Evolutionary conservation across 2,888 invertebrate genomes (phyloP).

Genomic region (Cepaea hortensis): DNA sequence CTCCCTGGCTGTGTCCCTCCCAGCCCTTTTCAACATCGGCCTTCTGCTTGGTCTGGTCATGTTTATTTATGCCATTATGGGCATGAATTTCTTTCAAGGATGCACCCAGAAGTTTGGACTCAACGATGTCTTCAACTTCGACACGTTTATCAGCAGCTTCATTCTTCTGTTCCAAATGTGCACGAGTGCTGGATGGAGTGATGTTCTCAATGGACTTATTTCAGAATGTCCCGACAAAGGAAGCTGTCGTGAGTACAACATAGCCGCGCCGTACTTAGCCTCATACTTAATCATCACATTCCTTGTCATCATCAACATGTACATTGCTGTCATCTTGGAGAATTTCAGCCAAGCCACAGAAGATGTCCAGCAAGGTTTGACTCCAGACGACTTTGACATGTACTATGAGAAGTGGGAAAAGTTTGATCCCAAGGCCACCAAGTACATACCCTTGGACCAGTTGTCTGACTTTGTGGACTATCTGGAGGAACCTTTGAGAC

Average conservation of each 20-base stretch:
- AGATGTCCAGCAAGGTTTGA: slow-evolving; percentile 88
- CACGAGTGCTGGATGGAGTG: slow-evolving; percentile 88
- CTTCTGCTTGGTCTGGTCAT: slow-evolving; percentile 97
- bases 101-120: slow-evolving; percentile 95
- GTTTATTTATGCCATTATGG: slow-evolving; percentile 99
- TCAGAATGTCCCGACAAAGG: slow-evolving; percentile 49
- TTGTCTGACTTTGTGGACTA: slow-evolving; percentile 96
- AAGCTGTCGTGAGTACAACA: slow-evolving; percentile 93
- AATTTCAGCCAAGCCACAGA: slow-evolving; percentile 99
- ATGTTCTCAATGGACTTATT: slow-evolving; percentile 92
- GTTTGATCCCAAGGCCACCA: slow-evolving; percentile 97
- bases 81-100: slow-evolving; percentile 99
- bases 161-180: slow-evolving; percentile 94
- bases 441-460: slow-evolving; percentile 95
- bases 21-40: slow-evolving; percentile 99
- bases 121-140: slow-evolving; percentile 97
- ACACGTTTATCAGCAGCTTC: slow-evolving; percentile 98
- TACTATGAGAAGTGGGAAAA: slow-evolving; percentile 99
- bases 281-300: slow-evolving; percentile 98
- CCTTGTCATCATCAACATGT: slow-evolving; percentile 99
- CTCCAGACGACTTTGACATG: slow-evolving; percentile 99
- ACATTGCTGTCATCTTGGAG: slow-evolving; percentile 99
- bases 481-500: slow-evolving; percentile 94
- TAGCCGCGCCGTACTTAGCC: slow-evolving; percentile 95
- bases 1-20: slow-evolving; percentile 98